A percentile compares a stretch with the other conserved stretches of the same genome.
These are phyloP conservation scores for Bradypodion ventrale DNA, from an alignment of 2,797 vertebrate genomes.

Conservation along the genomic window DNA sequence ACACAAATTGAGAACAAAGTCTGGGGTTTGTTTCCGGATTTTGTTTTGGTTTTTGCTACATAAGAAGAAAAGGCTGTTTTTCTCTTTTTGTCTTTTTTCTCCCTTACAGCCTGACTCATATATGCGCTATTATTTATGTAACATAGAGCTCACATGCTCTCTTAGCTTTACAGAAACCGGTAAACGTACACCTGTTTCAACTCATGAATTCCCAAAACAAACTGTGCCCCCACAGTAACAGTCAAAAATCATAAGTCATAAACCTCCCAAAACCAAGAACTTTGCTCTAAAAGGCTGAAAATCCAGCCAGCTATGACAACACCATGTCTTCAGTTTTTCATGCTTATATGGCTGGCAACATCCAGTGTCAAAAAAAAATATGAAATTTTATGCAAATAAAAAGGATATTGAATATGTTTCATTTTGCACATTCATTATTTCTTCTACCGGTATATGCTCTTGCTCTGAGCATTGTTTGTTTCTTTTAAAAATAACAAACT, in stretches of 20 bases:
- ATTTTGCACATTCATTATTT: conserved; percentile 29
- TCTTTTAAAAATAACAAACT: not conserved
- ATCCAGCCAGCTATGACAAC: not conserved
- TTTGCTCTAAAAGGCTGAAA: not conserved
- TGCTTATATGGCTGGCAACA: not conserved
- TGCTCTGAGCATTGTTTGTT: not conserved
- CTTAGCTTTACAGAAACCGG: not conserved
- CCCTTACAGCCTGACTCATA: not conserved
- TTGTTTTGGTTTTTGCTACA: too few relatives aligned
- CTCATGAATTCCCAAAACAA: not conserved
- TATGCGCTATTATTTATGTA: not conserved
- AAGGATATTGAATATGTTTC: not conserved
- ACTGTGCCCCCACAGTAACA: not conserved
- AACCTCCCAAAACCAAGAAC: not conserved
- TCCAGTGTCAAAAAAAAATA: not conserved
- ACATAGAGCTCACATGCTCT: not conserved
- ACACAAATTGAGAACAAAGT: not conserved
- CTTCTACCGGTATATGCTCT: not conserved
- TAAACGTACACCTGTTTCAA: not conserved
- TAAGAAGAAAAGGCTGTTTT: too few relatives aligned
- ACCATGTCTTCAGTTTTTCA: not conserved
- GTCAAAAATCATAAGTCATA: not conserved
- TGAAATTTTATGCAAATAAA: conserved; percentile 6
- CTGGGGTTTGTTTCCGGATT: too few relatives aligned
- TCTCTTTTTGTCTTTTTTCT: too few relatives aligned